Conservation (phyloP, 2,113 vertebrate species). For the Cnemophilus loriae region DNA sequence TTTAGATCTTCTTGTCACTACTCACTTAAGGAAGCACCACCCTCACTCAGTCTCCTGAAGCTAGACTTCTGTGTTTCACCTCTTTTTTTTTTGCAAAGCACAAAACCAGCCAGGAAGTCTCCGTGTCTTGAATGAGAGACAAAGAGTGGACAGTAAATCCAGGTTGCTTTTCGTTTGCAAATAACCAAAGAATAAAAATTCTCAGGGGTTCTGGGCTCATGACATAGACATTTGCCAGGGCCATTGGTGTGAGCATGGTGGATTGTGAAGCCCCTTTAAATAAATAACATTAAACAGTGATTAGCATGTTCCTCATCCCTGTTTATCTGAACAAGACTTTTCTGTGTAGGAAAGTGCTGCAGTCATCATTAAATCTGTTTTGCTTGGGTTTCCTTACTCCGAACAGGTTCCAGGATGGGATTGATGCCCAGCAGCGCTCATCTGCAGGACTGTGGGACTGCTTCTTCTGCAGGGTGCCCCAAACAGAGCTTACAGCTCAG, state of each 20-base stretch:
- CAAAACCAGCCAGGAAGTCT: not conserved
- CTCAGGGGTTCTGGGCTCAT: not conserved
- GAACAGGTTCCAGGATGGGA: not conserved
- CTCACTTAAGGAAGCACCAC: not conserved
- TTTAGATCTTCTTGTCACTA: not conserved
- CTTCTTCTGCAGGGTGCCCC: not conserved
- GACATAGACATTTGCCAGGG: not conserved
- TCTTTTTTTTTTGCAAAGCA: not conserved
- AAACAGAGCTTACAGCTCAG: not conserved
- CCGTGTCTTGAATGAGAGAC: not conserved
- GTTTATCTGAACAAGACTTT: not conserved
- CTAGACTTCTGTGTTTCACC: rapidly evolving
- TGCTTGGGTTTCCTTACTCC: not conserved
- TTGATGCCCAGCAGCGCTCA: rapidly evolving
- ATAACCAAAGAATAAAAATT: not conserved
- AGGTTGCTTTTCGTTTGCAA: not conserved
- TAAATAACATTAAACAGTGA: not conserved
- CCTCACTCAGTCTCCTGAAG: rapidly evolving
- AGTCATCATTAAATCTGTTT: not conserved
- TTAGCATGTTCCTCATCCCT: not conserved
- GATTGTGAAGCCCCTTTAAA: not conserved
- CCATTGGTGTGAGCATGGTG: not conserved
- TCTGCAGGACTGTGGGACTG: not conserved
- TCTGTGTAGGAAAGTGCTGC: not conserved
- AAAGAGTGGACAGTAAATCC: not conserved